These are phyloP conservation scores for Drosophila diplacantha DNA, from an alignment of 2,888 invertebrate species.

Conservation along the genomic window DNA sequence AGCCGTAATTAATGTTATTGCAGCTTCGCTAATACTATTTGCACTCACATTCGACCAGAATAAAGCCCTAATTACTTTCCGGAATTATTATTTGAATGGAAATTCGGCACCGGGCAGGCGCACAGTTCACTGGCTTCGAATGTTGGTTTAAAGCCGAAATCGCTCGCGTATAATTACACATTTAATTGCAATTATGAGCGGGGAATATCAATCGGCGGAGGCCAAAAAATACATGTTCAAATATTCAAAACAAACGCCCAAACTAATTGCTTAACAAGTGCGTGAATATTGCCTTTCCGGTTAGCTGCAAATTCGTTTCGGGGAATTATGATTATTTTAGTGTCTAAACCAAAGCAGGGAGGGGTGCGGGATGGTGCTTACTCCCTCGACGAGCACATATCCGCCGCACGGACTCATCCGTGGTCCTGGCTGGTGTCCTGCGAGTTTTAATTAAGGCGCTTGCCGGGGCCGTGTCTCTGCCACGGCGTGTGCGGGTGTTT, in stretches of 20 bases:
- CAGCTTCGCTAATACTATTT: neutral
- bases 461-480: neutral
- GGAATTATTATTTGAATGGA: constrained; percentile 1
- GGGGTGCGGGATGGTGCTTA: too few relatives aligned
- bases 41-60: neutral
- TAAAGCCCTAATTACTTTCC: constrained; percentile 1
- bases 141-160: constrained; percentile 14
- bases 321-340: too few relatives aligned
- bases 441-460: constrained; percentile 35
- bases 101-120: too few relatives aligned
- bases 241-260: neutral
- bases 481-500: constrained; percentile 11
- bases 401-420: neutral
- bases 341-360: too few relatives aligned
- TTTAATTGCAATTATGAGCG: constrained; percentile 14
- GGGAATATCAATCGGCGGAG: constrained; percentile 1
- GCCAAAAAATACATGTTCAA: neutral
- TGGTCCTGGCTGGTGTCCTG: constrained; percentile 1
- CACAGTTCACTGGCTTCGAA: constrained; percentile 7
- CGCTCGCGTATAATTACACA: constrained; percentile 19
- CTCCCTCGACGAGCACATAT: too few relatives aligned
- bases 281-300: neutral
- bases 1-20: neutral
- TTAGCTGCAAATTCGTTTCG: neutral
- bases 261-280: constrained; percentile 5